These are phyloP conservation scores for Euphydryas editha DNA, from an alignment of 2,888 invertebrate genomes.

Conservation along the genomic window DNA sequence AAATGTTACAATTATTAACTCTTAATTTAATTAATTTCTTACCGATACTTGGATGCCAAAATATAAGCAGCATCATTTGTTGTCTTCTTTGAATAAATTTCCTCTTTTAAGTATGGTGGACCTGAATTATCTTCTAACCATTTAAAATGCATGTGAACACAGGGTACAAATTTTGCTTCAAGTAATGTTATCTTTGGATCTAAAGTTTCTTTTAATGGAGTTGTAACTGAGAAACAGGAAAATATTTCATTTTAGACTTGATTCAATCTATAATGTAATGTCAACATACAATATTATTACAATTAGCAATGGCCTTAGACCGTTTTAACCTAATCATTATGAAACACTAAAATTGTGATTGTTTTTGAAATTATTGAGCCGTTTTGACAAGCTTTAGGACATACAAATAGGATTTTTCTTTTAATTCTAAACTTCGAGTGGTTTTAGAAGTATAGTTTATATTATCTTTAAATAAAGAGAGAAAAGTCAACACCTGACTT, in stretches of 20 bases:
- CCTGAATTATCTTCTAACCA: constrained; percentile 66
- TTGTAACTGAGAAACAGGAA: constrained; percentile 85
- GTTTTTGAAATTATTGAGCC: too few relatives aligned
- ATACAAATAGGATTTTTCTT: too few relatives aligned
- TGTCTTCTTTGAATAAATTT: constrained; percentile 85
- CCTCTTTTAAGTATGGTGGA: constrained; percentile 81
- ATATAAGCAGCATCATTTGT: constrained; percentile 87
- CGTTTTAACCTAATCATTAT: too few relatives aligned
- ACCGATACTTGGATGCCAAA: constrained; percentile 88
- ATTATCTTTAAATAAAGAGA: too few relatives aligned
- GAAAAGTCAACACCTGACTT: too few relatives aligned
- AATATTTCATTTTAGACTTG: not conserved
- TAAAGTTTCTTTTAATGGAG: constrained; percentile 91
- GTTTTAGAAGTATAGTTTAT: too few relatives aligned
- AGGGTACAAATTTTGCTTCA: constrained; percentile 90
- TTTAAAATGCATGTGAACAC: constrained; percentile 89
- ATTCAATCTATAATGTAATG: not conserved
- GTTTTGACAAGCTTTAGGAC: too few relatives aligned
- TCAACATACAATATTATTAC: too few relatives aligned
- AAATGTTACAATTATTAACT: not conserved
- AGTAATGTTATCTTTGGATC: constrained; percentile 85
- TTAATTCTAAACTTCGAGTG: too few relatives aligned
- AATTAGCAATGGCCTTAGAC: too few relatives aligned
- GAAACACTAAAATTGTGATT: too few relatives aligned
- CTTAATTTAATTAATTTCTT: too few relatives aligned